These are phyloP conservation scores for Galeruca laticollis DNA, from an alignment of 2,888 invertebrate genomes.

Conservation along the genomic window DNA sequence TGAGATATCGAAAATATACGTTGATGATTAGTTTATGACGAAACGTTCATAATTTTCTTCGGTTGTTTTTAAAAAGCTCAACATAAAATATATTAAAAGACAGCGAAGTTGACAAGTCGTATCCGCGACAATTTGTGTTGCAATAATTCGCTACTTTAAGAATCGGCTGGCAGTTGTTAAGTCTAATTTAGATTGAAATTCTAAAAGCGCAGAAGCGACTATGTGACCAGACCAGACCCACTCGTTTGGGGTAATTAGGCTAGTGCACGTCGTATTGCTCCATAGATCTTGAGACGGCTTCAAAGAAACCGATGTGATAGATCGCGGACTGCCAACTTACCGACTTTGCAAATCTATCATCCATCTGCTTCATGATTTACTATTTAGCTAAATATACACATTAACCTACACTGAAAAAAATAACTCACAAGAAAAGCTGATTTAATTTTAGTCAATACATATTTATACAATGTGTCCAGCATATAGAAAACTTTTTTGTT, in stretches of 20 bases:
- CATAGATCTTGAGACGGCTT: slow-evolving; percentile 46
- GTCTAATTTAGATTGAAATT: slow-evolving; percentile 34
- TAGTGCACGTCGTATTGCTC: slow-evolving; percentile 46
- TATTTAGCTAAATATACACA: slow-evolving; percentile 3
- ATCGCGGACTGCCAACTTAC: slow-evolving; percentile 46
- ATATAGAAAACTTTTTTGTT: no score
- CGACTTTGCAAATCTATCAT: slow-evolving; percentile 50
- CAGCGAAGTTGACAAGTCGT: slow-evolving; percentile 19
- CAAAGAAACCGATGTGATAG: slow-evolving; percentile 51
- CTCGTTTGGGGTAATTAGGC: slow-evolving; percentile 50
- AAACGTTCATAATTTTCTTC: no score
- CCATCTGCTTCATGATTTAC: slow-evolving; percentile 34
- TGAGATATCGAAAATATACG: no score
- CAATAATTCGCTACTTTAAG: slow-evolving; percentile 38
- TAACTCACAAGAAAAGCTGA: no score
- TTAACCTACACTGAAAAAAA: background rate
- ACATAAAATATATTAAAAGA: slow-evolving; percentile 20
- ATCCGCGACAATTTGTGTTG: slow-evolving; percentile 34
- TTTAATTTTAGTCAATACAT: no score
- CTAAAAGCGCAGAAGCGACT: slow-evolving; percentile 32
- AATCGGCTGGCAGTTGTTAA: slow-evolving; percentile 39
- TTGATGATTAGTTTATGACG: no score
- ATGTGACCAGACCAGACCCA: slow-evolving; percentile 30
- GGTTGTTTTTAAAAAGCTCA: background rate
- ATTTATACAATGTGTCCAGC: no score